Conservation (phyloP, 2,888 invertebrate genomes). For the Myopa testacea region DNA sequence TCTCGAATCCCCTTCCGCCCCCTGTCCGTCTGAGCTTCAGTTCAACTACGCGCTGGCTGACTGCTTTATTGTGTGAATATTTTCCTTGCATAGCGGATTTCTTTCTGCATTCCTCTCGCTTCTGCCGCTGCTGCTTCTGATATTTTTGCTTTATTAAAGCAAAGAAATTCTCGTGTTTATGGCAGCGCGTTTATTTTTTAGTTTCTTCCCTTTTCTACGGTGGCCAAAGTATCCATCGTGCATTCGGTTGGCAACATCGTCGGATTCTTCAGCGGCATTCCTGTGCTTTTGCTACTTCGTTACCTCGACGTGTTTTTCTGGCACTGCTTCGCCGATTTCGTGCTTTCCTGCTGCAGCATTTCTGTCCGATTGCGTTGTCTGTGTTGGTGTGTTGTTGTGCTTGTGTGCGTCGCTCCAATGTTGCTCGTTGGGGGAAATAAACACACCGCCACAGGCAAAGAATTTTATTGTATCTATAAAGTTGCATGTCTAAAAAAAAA, state of each 20-base stretch:
- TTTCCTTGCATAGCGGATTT: too few relatives aligned
- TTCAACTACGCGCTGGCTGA: too few relatives aligned
- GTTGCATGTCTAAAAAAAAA: conserved; percentile 37
- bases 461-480: conserved; percentile 39
- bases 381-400: background rate
- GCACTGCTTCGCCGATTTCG: background rate
- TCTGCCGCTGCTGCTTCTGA: background rate
- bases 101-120: too few relatives aligned
- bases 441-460: conserved; percentile 40
- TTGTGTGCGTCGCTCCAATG: background rate
- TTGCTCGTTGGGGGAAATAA: conserved; percentile 31
- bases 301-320: background rate
- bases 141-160: background rate
- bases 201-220: background rate
- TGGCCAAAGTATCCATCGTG: too few relatives aligned
- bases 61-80: too few relatives aligned
- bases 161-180: conserved; percentile 18
- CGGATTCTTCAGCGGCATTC: too few relatives aligned
- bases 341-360: background rate
- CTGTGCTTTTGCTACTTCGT: background rate
- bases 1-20: background rate
- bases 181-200: background rate
- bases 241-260: conserved; percentile 11
- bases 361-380: background rate
- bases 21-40: background rate